phyloP scores from a whole-genome alignment of 2,113 vertebrate species.

The Recurvirostra avosetta region DNA sequence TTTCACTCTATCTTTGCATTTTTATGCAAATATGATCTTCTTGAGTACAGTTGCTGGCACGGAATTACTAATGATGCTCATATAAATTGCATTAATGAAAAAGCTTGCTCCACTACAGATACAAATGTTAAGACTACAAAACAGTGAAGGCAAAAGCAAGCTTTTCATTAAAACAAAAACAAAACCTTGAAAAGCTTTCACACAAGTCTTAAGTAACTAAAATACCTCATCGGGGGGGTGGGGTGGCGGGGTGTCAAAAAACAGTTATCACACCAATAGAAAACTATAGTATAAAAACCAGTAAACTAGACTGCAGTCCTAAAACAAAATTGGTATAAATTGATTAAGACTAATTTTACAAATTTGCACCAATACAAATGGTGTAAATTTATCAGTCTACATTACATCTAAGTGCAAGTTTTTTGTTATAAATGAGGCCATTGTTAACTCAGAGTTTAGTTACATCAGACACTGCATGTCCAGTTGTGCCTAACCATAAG shows the following conservation, averaged over 20 bases:
- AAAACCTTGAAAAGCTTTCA: not conserved
- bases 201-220: not conserved
- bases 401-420: not conserved
- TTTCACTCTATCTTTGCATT: not conserved
- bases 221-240: not conserved
- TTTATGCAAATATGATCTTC: not conserved
- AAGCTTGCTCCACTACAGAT: not conserved
- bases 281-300: not conserved
- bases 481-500: not conserved
- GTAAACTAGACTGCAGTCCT: not conserved
- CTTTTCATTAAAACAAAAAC: not conserved
- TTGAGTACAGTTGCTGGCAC: not conserved
- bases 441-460: not conserved
- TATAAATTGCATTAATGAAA: not conserved
- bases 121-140: not conserved
- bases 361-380: not conserved
- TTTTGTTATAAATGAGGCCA: not conserved
- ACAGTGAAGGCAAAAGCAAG: not conserved
- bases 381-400: not conserved
- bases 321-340: not conserved
- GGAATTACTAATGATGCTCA: not conserved
- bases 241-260: too few relatives aligned
- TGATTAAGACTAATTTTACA: not conserved
- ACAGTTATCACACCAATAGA: not conserved
- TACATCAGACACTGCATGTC: not conserved